Base-by-base conservation (phyloP, 2,797 vertebrate species). In the Sebastes hubbsi region DNA sequence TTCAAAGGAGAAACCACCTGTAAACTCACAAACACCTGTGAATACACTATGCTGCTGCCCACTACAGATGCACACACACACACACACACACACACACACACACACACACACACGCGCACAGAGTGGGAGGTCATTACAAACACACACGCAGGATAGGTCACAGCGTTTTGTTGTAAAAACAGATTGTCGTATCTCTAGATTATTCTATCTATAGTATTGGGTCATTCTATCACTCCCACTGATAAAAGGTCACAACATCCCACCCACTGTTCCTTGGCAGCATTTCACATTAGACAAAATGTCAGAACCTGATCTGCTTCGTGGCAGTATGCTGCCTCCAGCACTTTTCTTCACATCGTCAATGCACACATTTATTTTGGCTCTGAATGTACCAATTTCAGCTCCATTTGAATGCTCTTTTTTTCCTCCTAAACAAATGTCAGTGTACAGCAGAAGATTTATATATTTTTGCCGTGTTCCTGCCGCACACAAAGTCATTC, bases 201-300 rank as follows among this genome's bases (percentile, higher is more conserved):
- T 80, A 82, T 82, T 82, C 77, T 83, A 70, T 80, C 82, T 84
- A 22, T 82, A 77, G 59, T 83, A 67, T 84, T 68, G 80, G 84
- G 85, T 89, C 84, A 77, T 84, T 90, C 85, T 72, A 60, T 91
- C 87, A 83, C 78, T 88, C 75, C 68, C 77, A 78, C 84, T 87
- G 88, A 90, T 91, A 86, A 94, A 72, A 94, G 93, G 92, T 94
- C 92, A 91, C 85, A 80, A 58, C 84, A 87, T 88, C 66, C 78
- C 91, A 81, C 89, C 88, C 86, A 85, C 82, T 87, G 89, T 79
- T 89, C 77, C 78, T 88, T 86, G 81, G 90, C 87, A 82, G 77
- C 84, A 32, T 89, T 91, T 89, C 84, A 87, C 86, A 88, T 92
- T 90, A 87, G 81, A 88, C 88, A 89, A 92, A 93, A 94, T 94